phyloP scores from a whole-genome alignment of 2,888 invertebrate genomes.

The Temnothorax unifasciatus region DNA sequence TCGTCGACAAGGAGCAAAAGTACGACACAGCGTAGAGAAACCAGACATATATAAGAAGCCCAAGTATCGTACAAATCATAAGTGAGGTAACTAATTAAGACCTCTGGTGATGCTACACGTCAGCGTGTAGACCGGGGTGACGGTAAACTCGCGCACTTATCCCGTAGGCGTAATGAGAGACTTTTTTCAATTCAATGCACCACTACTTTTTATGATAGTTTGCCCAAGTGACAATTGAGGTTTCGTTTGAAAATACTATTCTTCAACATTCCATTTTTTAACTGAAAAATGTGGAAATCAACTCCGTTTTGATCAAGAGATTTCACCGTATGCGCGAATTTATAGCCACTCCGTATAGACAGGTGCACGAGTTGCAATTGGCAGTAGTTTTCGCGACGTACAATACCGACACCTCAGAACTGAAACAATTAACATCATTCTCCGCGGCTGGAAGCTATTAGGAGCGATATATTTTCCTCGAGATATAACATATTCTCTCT shows the following conservation, averaged over 20 bases:
- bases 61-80: conserved; percentile 47
- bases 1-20: conserved; percentile 40
- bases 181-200: background rate
- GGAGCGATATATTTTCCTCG: background rate
- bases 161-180: background rate
- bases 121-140: conserved; percentile 10
- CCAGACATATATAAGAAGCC: conserved; percentile 23
- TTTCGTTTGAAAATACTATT: too few species aligned
- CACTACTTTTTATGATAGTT: background rate
- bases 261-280: background rate
- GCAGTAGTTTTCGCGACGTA: conserved; percentile 21
- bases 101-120: conserved; percentile 26
- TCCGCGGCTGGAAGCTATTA: background rate
- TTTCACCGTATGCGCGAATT: conserved; percentile 25
- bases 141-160: background rate
- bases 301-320: background rate
- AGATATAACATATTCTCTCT: background rate
- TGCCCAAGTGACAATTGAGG: background rate
- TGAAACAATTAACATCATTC: conserved; percentile 9
- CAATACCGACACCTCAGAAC: conserved; percentile 18
- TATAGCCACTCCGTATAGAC: background rate
- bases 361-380: conserved; percentile 17
- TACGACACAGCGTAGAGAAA: conserved; percentile 43
- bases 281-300: background rate
- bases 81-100: conserved; percentile 30